Evolutionary conservation across 2,888 invertebrate genomes (phyloP), one percentile per base, ranked within the genome.

Genomic region (Oxyscelio sp.): DNA sequence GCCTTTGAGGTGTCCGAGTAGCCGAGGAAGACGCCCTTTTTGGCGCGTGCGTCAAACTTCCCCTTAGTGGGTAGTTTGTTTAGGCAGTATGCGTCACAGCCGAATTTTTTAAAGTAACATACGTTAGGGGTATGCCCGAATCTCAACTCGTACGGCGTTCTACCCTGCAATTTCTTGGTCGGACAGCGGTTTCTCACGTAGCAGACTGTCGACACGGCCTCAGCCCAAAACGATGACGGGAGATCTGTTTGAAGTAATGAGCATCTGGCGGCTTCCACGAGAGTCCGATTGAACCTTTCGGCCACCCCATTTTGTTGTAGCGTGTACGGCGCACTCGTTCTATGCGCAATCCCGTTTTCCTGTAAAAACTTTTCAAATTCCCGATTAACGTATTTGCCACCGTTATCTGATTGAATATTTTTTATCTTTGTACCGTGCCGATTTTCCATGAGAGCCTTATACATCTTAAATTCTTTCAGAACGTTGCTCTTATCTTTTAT

Each of bases 251-350:
- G 81, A 0, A 79, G 31, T 17, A 92, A 13, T 82, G 91, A 87
- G 4, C 86, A 78, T 13, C 90, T 74, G 0, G 90, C 87, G 56
- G 79, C 73, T 40, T 90, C 88, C 13, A 89, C 85, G 1, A 91
- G 31, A 2, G 88, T 91, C 2, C 88, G 71, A 21, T 90, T 90
- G 48, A 83, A 78, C 6, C 88, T 50, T 66, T 92, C 90, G 11
- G 90, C 87, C 0, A 84, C 58, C 0, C 27, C n/a, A n/a, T n/a
- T n/a, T n/a, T n/a, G n/a, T n/a, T n/a, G n/a, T n/a, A n/a, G n/a
- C n/a, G n/a, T n/a, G n/a, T n/a, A n/a, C n/a, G n/a, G n/a, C n/a
- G n/a, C n/a, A n/a, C n/a, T n/a, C n/a, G n/a, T n/a, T n/a, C n/a
- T n/a, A n/a, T n/a, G n/a, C n/a, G n/a, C n/a, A n/a, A n/a, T n/a